Base-by-base conservation (phyloP, 2,797 vertebrate species). In the Allobates femoralis region DNA sequence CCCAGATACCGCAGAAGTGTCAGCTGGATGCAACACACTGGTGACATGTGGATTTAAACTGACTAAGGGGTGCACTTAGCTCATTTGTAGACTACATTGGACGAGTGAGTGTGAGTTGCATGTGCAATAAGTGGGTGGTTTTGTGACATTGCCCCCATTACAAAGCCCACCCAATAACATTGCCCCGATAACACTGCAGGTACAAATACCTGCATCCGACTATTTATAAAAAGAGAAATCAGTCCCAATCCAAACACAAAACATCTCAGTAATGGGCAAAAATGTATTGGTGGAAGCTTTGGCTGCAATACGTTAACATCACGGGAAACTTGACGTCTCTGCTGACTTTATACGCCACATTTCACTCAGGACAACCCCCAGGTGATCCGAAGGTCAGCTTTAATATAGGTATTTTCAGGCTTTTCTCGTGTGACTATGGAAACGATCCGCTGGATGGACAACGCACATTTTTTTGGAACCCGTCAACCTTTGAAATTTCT, bases 371-470 rank as follows among this genome's bases (percentile, higher is more conserved):
- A 58, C 76, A 58, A 15, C 8, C 71, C 18, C 6, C 30, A 56
- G 26, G 41, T 21, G 14, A 56, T 18, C 34, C 53, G 1, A 34
- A 41, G 23, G 58, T 62, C 32, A 16, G 5, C 15, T 34, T 60
- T 60, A 41, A 37, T 18, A 58, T 8, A 19, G 30, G 32, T 83
- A 83, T 73, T 58, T 73, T 74, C 16, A 55, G 32, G 51, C 66
- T 21, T 28, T 73, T 58, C 67, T 28, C n/a, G 15, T 12, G 80
- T 83, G 81, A 73, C 81, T 67, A 83, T 73, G 81, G 81, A 73
- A 74, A 83, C 81, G 56, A 53, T 55, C 80, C 32, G 51, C 66
- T 41, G 21, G 23, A 26, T 18, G 30, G 8, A 58, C 21, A 69
- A 34, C 34, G 7, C 18, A 21, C 21, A 58, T 83, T 73, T 56